Percentiles rank a stretch among this genome's conserved stretches.
Evolutionary conservation across 2,888 invertebrate species (phyloP).

Genomic region (Macaria liturata): DNA sequence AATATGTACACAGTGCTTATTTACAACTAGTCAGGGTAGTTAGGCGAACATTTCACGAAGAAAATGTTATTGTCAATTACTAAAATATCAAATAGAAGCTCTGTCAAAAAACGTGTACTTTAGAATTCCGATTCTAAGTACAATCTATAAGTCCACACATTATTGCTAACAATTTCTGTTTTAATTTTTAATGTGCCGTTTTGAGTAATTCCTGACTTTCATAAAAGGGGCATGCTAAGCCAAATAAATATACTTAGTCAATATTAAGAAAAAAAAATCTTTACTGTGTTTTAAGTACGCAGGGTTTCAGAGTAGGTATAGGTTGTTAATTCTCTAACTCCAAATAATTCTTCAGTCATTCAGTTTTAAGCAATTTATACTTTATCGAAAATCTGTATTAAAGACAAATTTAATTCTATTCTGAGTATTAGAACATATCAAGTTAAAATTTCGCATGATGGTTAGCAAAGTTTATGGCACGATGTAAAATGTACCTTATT

Average conservation of each 20-base stretch:
- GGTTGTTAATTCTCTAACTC: too few relatives aligned
- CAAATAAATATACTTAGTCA: too few relatives aligned
- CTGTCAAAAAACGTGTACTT: slow-evolving; percentile 12
- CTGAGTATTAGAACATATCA: slow-evolving; percentile 32
- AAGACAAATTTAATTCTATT: slow-evolving; percentile 8
- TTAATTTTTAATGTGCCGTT: too few relatives aligned
- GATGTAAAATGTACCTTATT: slow-evolving; percentile 51
- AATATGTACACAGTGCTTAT: slow-evolving; percentile 44
- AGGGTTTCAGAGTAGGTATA: too few relatives aligned
- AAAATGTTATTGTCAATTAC: slow-evolving; percentile 27
- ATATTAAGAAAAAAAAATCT: too few relatives aligned
- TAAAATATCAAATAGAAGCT: slow-evolving; percentile 19
- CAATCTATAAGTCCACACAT: slow-evolving; percentile 57
- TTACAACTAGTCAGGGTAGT: slow-evolving; percentile 36
- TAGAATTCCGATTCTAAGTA: slow-evolving; percentile 47
- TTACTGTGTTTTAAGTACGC: too few relatives aligned
- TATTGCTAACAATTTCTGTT: slow-evolving; percentile 50
- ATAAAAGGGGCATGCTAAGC: too few relatives aligned
- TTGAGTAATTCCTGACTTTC: too few relatives aligned
- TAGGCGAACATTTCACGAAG: slow-evolving; percentile 26
- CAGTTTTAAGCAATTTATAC: too few relatives aligned
- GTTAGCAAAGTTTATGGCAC: slow-evolving; percentile 62
- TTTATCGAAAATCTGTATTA: too few relatives aligned
- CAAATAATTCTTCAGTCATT: too few relatives aligned
- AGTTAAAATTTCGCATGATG: slow-evolving; percentile 40